Evolutionary conservation across 1,140 invertebrate species (phyloP).

Genomic region (Dysdera silvatica): DNA sequence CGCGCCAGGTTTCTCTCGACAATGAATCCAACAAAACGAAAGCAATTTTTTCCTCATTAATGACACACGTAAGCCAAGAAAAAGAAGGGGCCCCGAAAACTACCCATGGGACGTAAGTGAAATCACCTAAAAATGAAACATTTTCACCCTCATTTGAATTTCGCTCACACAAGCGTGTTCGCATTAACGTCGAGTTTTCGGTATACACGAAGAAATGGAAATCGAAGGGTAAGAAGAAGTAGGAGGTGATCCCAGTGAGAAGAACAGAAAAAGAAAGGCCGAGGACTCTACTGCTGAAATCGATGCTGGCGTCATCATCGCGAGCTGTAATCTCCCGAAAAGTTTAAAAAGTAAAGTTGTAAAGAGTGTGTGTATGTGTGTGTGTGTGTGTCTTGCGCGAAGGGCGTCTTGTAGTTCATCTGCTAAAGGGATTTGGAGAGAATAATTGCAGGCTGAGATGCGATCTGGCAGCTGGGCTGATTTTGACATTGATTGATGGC

Average conservation of each 20-base stretch:
- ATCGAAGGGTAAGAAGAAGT: slow-evolving; percentile 1
- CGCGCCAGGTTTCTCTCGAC: no score
- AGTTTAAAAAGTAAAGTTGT: slow-evolving; percentile 29
- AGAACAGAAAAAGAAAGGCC: not conserved
- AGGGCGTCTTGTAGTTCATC: slow-evolving; percentile 29
- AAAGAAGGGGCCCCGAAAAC: no score
- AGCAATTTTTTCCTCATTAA: no score
- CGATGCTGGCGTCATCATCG: slow-evolving; percentile 28
- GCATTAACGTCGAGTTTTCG: not conserved
- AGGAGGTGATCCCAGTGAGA: not conserved
- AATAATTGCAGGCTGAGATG: slow-evolving; percentile 27
- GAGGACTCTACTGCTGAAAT: not conserved
- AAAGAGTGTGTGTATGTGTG: no score
- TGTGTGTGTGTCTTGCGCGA: no score
- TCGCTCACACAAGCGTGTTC: not conserved
- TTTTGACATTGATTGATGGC: slow-evolving; percentile 27
- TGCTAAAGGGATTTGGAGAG: slow-evolving; percentile 28
- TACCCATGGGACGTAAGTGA: not conserved
- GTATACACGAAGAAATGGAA: not conserved
- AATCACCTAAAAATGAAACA: not conserved
- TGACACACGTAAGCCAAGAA: no score
- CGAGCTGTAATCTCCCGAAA: slow-evolving; percentile 23
- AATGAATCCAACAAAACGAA: no score
- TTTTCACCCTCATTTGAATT: not conserved
- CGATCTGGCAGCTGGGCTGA: slow-evolving; percentile 26